Conservation (phyloP, 2,113 vertebrate genomes). For the Daboia siamensis region DNA sequence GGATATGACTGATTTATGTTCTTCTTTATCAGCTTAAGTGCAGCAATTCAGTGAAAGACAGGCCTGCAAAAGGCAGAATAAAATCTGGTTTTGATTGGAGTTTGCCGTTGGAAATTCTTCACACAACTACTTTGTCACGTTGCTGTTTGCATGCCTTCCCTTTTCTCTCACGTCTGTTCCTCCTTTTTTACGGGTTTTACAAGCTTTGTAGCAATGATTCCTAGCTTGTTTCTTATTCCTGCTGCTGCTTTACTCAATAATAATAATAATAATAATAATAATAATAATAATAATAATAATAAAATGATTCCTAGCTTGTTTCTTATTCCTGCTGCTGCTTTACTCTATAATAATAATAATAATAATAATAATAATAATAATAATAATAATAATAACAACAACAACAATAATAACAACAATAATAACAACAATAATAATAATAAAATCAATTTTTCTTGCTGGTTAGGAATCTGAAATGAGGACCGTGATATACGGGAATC, state of each 20-base stretch:
- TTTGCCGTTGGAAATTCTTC: constrained; percentile 51
- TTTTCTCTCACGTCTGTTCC: background rate
- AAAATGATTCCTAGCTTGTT: constrained; percentile 62
- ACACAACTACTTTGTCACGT: constrained; percentile 50
- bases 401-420: too few relatives aligned
- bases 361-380: too few relatives aligned
- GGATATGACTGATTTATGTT: background rate
- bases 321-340: too few relatives aligned
- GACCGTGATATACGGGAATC: constrained; percentile 50
- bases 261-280: too few relatives aligned
- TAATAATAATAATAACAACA: too few relatives aligned
- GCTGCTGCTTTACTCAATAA: background rate
- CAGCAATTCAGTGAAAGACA: background rate
- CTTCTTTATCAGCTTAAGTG: background rate
- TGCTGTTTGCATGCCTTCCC: background rate
- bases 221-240: constrained; percentile 54
- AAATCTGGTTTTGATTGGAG: constrained; percentile 64
- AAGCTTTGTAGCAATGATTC: constrained; percentile 68
- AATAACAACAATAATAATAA: background rate
- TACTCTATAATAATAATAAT: too few relatives aligned
- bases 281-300: too few relatives aligned
- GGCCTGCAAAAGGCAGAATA: background rate
- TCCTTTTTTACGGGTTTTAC: constrained; percentile 37
- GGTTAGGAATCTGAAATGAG: constrained; percentile 64
- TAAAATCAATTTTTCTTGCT: constrained; percentile 21